Base-by-base conservation (phyloP, 2,888 invertebrate species). In the Mesorhabditis belari region DNA sequence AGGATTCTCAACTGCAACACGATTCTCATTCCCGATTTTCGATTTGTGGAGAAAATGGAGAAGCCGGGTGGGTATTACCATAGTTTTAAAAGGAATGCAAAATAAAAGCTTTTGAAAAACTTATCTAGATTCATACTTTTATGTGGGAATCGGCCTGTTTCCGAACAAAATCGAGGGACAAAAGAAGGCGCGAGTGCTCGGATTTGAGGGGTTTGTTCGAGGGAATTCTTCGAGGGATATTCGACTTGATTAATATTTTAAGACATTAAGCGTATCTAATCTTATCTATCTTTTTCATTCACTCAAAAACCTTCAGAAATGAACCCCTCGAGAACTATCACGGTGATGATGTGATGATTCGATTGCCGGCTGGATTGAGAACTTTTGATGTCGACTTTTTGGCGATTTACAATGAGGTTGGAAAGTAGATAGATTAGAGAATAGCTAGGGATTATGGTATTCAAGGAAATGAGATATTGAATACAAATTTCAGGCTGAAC, bases 1-100 rank as follows among this genome's bases (percentile, higher is more conserved):
- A n/a, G 57, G 49, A 60, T 65, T 3, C 58, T 65, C 3, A 71
- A 72, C 59, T 72, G 72, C 64, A 71, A 72, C 51, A 72, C 72
- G n/a, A 49, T 71, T 26, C 44, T 69, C 12, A 55, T 71, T 27
- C 58, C 61, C 23, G 59, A 66, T 44, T 63, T 67, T 55, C 50
- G 55, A 23, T 60, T 60, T 55, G n/a, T 25, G 3, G 54, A 60
- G 28, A 54, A 60, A 44, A 1, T 19, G 21, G 49, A 49, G 23
- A 44, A 54, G 49, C 60, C 60, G 19, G 27, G 60, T 60, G 25
- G 50, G 50, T 9, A n/a, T 6, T n/a, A n/a, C 23, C 27, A n/a
- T 17, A 35, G n/a, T 17, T n/a, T n/a, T n/a, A n/a, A n/a, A n/a
- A n/a, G n/a, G n/a, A n/a, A n/a, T n/a, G n/a, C n/a, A n/a, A n/a